Evolutionary conservation across 2,888 invertebrate genomes (phyloP).

Genomic region (Catocala nupta): DNA sequence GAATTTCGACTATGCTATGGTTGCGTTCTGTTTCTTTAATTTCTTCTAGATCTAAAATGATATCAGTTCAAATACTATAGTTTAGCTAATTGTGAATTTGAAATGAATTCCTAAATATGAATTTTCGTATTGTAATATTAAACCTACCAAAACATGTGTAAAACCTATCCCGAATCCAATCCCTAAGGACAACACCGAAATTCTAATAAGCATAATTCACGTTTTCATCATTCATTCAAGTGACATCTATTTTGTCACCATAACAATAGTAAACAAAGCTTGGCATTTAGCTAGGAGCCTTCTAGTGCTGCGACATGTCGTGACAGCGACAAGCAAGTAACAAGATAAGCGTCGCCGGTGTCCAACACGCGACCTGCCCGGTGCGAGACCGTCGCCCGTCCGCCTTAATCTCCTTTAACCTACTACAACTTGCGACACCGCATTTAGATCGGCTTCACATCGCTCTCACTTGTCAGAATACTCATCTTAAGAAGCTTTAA

Average conservation of each 20-base stretch:
- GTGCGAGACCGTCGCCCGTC: constrained; percentile 44
- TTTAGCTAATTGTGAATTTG: no score
- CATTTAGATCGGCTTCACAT: constrained; percentile 50
- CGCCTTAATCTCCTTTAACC: constrained; percentile 61
- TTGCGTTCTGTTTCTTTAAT: no score
- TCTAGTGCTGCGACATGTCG: constrained; percentile 58
- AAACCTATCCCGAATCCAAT: no score
- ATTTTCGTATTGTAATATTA: no score
- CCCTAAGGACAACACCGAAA: no score
- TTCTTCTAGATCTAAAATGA: no score
- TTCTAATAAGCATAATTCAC: no score
- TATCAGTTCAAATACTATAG: no score
- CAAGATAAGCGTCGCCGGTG: constrained; percentile 72
- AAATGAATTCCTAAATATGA: no score
- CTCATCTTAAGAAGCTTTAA: constrained; percentile 40
- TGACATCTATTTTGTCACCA: constrained; percentile 14
- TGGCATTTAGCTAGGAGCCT: constrained; percentile 62
- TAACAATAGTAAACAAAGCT: constrained; percentile 60
- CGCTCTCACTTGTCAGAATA: constrained; percentile 59
- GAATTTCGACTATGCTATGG: no score
- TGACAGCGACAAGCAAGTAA: constrained; percentile 72
- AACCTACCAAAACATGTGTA: no score
- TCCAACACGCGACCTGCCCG: constrained; percentile 51
- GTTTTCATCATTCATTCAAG: no score
- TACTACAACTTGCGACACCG: constrained; percentile 39